These are phyloP conservation scores for Calidris pygmaea DNA, from an alignment of 2,113 vertebrate species.

Conservation along the genomic window DNA sequence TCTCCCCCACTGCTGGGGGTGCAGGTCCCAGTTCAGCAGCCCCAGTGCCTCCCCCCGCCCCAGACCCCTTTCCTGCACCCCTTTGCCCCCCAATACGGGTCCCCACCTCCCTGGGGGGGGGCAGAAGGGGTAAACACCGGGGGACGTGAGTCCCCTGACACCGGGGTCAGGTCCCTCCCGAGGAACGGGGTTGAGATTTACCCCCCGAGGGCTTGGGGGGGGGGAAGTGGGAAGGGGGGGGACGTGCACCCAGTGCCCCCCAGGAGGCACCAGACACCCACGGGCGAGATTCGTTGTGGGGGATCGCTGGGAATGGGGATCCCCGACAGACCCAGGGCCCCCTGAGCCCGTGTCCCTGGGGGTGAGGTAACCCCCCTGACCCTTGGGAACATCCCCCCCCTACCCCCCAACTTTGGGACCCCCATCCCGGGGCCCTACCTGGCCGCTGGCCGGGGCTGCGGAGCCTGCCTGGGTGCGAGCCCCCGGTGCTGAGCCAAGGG, in stretches of 20 bases:
- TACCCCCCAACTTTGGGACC: neutral
- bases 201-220: neutral
- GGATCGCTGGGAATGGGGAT: neutral
- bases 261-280: neutral
- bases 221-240: neutral
- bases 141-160: accelerated
- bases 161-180: accelerated
- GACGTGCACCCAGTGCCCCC: too few relatives aligned
- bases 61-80: neutral
- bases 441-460: neutral
- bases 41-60: too few relatives aligned
- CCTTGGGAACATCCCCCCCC: neutral
- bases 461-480: neutral
- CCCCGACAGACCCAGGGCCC: neutral
- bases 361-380: neutral
- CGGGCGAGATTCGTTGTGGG: accelerated
- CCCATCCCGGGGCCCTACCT: neutral
- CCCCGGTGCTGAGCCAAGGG: constrained; percentile 39
- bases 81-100: too few relatives aligned
- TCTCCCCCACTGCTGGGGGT: neutral
- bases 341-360: accelerated
- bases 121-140: neutral
- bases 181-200: neutral
- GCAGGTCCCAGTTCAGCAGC: neutral
- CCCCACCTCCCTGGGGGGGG: too few relatives aligned